Conservation (phyloP, 2,113 vertebrate genomes). For the Cynopterus brachyotis region DNA sequence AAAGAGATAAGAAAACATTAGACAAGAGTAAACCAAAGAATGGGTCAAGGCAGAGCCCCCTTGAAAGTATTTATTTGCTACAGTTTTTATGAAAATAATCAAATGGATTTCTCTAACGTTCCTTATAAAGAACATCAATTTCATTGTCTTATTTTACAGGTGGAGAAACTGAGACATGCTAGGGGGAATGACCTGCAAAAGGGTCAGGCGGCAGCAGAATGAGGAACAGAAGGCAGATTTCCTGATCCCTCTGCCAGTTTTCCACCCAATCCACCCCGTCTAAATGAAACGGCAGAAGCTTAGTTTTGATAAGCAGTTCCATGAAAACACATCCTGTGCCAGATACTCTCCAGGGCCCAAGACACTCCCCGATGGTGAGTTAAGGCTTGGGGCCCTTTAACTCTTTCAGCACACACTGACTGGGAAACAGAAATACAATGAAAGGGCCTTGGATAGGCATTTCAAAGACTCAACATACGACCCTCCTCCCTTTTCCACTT, state of each 20-base stretch:
- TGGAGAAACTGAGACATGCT: constrained; percentile 58
- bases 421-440: background rate
- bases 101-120: background rate
- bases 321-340: constrained; percentile 64
- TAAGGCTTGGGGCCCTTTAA: background rate
- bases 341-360: constrained; percentile 47
- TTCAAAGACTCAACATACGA: background rate
- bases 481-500: background rate
- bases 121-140: background rate
- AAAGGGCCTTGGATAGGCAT: background rate
- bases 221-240: constrained; percentile 67
- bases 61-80: background rate
- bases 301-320: constrained; percentile 66
- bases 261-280: constrained; percentile 49
- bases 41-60: background rate
- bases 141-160: constrained; percentile 44
- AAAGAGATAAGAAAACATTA: background rate
- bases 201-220: constrained; percentile 18
- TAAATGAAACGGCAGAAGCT: constrained; percentile 61
- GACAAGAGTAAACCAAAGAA: background rate
- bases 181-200: constrained; percentile 12
- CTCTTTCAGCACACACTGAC: background rate
- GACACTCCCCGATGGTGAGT: constrained; percentile 25
- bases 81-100: background rate
- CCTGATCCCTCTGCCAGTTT: constrained; percentile 69